Evolutionary conservation across 2,888 invertebrate species (phyloP), one percentile per base, ranked within the genome.

Genomic region (Galeopsomyia nigrocyanea): DNA sequence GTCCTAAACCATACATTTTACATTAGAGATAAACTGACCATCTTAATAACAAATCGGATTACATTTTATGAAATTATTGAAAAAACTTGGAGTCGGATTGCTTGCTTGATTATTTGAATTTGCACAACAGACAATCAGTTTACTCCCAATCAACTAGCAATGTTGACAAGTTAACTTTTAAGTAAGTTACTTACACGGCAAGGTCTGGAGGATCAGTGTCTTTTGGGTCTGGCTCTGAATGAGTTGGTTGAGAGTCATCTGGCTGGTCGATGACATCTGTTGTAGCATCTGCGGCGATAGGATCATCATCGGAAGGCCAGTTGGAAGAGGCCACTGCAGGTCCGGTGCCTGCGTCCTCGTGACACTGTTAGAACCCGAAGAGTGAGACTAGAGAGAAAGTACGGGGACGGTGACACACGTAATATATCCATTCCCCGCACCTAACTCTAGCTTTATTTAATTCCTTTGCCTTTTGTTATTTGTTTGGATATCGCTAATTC

Each of bases 331-430:
- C 55, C 51, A 60, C 76, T 78, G 80, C 79, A 80, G 79, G 78
- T 78, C 77, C 76, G 79, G 80, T 79, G 83, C 82, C 84, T 86
- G 85, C 82, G 84, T 83, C 81, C 81, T 84, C 82, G 82, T 82
- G 80, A 84, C 83, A 85, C 86, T 86, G 84, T 86, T 86, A 84
- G 83, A 84, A 84, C 83, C 81, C 80, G 82, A 84, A 84, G 80
- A 80, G 77, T 81, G 78, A 82, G 77, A 81, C 80, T 83, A 80
- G 78, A 82, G 81, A 80, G 78, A 78, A 82, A 80, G 81, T 80
- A 81, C 79, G 80, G 82, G 83, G 80, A 79, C 51, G 50, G 53
- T 66, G 65, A 68, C 57, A 75, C 58, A 71, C 17, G 51, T 51
- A 51, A 21, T 70, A 78, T 75, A 76, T 46, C 73, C 68, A 75